phyloP scores from a whole-genome alignment of 2,888 invertebrate genomes.

The Schrankia costaestrigalis region DNA sequence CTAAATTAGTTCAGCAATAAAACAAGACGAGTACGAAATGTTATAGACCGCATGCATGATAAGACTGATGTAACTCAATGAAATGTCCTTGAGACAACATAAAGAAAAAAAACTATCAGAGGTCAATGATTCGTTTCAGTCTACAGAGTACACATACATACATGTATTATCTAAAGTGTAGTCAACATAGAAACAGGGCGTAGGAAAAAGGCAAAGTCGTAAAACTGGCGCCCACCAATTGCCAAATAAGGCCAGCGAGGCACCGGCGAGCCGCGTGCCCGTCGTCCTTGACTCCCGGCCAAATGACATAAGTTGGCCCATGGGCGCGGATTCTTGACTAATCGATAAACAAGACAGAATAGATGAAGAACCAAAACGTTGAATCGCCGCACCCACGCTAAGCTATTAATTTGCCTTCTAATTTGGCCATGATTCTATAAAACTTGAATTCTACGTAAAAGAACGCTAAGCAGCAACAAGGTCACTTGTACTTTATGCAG shows the following conservation, averaged over 20 bases:
- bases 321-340: constrained; percentile 76
- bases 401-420: constrained; percentile 58
- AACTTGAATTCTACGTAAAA: constrained; percentile 36
- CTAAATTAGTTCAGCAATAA: constrained; percentile 22
- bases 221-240: constrained; percentile 80
- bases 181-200: constrained; percentile 67
- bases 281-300: constrained; percentile 78
- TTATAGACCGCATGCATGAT: constrained; percentile 35
- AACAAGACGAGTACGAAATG: too few species aligned
- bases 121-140: constrained; percentile 55
- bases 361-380: constrained; percentile 60
- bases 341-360: constrained; percentile 75
- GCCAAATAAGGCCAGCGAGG: constrained; percentile 77
- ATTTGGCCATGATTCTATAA: constrained; percentile 62
- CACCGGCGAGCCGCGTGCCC: constrained; percentile 64
- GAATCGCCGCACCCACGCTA: constrained; percentile 64
- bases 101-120: constrained; percentile 41
- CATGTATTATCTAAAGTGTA: constrained; percentile 61
- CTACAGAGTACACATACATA: constrained; percentile 52
- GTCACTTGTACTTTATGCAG: constrained; percentile 15
- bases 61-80: constrained; percentile 34
- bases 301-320: constrained; percentile 80
- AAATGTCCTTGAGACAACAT: constrained; percentile 48
- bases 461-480: constrained; percentile 24
- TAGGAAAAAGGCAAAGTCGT: constrained; percentile 76